Evolutionary conservation across 2,113 vertebrate species (phyloP).

Genomic region (Hydrolagus affinis): DNA sequence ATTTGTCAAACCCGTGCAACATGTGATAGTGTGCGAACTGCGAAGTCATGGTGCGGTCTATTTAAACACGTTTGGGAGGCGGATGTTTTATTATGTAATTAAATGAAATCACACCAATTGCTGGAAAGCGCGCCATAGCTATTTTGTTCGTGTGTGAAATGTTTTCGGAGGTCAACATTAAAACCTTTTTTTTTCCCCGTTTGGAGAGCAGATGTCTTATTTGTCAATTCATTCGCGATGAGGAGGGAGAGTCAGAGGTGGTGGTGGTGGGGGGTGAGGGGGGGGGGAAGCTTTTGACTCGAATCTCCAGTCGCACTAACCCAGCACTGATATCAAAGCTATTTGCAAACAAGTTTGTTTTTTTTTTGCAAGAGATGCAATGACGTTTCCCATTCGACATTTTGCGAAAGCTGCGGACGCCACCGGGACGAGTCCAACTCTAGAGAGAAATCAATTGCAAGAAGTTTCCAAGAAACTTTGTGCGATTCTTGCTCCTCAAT

Average conservation of each 20-base stretch:
- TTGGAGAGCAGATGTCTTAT: background rate
- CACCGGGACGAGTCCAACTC: background rate
- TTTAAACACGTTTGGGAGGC: background rate
- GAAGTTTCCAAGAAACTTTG: background rate
- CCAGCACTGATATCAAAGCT: no score
- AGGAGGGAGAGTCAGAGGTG: no score
- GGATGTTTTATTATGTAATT: slow-evolving; percentile 15
- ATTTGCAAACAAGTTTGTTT: background rate
- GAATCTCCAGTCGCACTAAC: background rate
- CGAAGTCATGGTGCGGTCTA: slow-evolving; percentile 8
- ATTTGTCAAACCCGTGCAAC: slow-evolving; percentile 5
- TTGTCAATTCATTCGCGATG: background rate
- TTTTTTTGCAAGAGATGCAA: no score
- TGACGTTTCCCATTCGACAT: background rate
- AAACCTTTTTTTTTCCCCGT: background rate
- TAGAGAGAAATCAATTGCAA: background rate
- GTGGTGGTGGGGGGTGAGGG: no score
- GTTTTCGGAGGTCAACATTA: background rate
- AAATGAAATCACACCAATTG: background rate
- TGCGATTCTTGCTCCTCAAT: background rate
- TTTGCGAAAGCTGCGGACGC: background rate
- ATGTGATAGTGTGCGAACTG: slow-evolving; percentile 13
- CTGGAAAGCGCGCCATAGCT: background rate
- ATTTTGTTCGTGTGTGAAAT: slow-evolving; percentile 7
- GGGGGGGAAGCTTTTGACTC: no score